A percentile compares a stretch with the other conserved stretches of the same genome.
Evolutionary conservation across 1,140 invertebrate genomes (phyloP).

Genomic region (Penaeus chinensis): DNA sequence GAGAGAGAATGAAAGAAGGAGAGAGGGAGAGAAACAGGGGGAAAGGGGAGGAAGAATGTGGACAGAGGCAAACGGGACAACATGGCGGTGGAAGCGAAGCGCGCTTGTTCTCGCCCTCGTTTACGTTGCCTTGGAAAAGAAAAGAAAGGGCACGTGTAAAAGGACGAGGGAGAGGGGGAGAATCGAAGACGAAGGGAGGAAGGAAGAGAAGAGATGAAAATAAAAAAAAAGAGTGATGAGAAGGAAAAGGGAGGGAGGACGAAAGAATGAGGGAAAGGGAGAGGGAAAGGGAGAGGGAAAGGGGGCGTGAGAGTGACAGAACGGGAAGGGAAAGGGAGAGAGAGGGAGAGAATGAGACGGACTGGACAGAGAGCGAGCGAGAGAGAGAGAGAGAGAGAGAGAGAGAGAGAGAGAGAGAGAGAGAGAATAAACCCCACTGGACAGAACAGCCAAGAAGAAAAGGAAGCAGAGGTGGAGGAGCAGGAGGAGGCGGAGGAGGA

Average conservation of each 20-base stretch:
- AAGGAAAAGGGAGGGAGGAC: background rate
- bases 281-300: background rate
- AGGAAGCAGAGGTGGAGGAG: background rate
- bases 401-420: background rate
- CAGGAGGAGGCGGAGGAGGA: constrained; percentile 12
- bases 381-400: background rate
- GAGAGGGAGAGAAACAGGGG: background rate
- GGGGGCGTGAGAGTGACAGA: background rate
- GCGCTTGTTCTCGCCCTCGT: too few species aligned
- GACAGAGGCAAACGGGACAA: constrained; percentile 19
- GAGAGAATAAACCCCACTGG: background rate
- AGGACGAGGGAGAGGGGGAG: constrained; percentile 15
- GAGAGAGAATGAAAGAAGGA: background rate
- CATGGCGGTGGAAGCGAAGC: constrained; percentile 8
- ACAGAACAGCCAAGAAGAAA: too few species aligned
- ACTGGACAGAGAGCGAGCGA: background rate
- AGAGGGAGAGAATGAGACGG: background rate
- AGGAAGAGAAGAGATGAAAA: background rate
- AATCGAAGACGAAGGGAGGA: background rate
- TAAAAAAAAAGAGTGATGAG: background rate
- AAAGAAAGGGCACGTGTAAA: too few species aligned
- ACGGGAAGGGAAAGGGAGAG: background rate
- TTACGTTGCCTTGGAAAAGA: too few species aligned
- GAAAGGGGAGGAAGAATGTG: background rate
- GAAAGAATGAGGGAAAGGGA: background rate